Evolutionary conservation across 2,797 vertebrate species (phyloP), one percentile per base, ranked within the genome.

Genomic region (Jordanella pulchra): DNA sequence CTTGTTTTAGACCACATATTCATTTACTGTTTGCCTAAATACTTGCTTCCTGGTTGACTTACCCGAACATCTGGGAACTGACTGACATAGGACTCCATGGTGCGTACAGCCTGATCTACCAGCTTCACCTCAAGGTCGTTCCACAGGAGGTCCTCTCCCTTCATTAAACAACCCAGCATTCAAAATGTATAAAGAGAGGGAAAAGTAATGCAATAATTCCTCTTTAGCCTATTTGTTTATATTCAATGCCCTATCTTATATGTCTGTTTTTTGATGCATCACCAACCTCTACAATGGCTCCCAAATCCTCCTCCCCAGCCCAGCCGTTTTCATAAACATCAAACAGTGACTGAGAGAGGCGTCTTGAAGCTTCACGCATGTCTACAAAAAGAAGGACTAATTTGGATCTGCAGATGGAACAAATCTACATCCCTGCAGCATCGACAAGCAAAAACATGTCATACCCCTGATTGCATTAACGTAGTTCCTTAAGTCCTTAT

Each of bases 131-230:
- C 98, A 28, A 94, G 97, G 93, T 99, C 97, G 17, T 96, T 97
- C 98, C 98, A 99, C 73, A 98, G 92, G 47, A 98, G 95, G 69
- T 98, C 96, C 42, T 98, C 97, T 76, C 95, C 96, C 97, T 99
- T 86, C 60, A 81, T 75, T 75, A 82, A 75, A 76, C 72, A 28
- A 30, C 21, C 7, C 32, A 58, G 69, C 39, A 87, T 87, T 77
- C 79, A 82, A 76, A 64, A 81, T 85, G 60, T 55, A 76, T 82
- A 48, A 67, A 28, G n/a, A 78, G 17, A 42, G n/a, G 27, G 21
- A 3, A 15, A 48, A 32, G 48, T 13, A 35, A n/a, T 3, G 56
- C 0, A 23, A 69, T 55, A 30, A 39, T 70, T 69, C 47, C 75
- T 75, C 75, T 75, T 55, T 65, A n/a, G 17, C 32, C 39, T 14